Evolutionary conservation across 2,797 vertebrate species (phyloP), one percentile per base, ranked within the genome.

Genomic region (Crypturellus tataupa): DNA sequence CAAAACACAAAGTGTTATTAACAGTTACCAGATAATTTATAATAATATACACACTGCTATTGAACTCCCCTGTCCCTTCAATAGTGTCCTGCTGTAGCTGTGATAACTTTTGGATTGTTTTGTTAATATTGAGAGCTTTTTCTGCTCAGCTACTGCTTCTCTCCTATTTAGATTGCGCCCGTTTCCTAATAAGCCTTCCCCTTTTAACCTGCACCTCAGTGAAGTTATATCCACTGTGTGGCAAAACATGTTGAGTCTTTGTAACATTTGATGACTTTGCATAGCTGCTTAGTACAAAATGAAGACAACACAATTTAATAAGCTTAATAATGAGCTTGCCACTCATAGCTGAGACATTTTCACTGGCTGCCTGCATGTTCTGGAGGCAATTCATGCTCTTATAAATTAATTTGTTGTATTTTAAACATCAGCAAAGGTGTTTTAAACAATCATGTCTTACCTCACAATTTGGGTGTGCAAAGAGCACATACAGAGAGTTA

Each of bases 301-400:
- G 79, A 92, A 72, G 84, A 85, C 3, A 2, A 69, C 89, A 83
- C 65, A 6, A 23, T 33, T 75, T 83, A 71, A 94, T 89, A 25
- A 87, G 37, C 81, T 89, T 89, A 89, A 93, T 81, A 19, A 91
- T 55, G 29, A 55, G 29, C n/a, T 39, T 89, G 80, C 93, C 85
- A 70, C 87, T 88, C 93, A 67, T 72, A 79, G 56, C 93, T 81
- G 80, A 86, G 87, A 60, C 94, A 72, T 59, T 85, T 58, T 20
- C 37, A 11, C 63, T 46, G 73, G 40, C 93, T 77, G 77, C 70
- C 2, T 9, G 63, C 55, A 4, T 18, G 4, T 42, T 79, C 85
- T 33, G 51, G 70, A 44, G 84, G 89, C 85, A 71, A 37, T 37
- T 27, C 46, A 0, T 2, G 65, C 83, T 67, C 69, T 63, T 25